Base-by-base conservation (phyloP, 1,140 invertebrate species). In the Vanessa atalanta region DNA sequence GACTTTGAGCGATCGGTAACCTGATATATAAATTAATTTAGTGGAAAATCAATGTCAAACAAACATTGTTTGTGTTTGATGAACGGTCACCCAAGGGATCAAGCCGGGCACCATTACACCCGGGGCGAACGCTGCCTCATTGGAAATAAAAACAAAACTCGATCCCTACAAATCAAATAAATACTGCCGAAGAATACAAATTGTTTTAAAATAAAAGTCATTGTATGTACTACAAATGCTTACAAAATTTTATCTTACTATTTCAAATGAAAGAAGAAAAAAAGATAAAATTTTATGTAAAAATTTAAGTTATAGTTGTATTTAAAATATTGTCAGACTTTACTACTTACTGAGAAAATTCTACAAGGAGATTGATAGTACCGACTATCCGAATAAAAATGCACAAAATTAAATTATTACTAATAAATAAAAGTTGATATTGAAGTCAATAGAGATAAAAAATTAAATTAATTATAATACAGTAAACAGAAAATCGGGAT, bases 11-110 rank as follows among this genome's bases (percentile, higher is more conserved):
- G 64, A 75, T 75, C 26, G 73, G 83, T 83, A 88, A 85, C 72
- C 79, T 83, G 85, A 88, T 87, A 79, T 81, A 80, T 83, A 90
- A 90, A 89, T 86, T 88, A 89, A 89, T 90, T 90, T 89, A 88
- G 82, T 81, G 80, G 87, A 88, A 90, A 88, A 90, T 88, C 87
- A 88, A 87, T 82, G 82, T 84, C 80, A 89, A 88, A 88, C 84
- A 90, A 53, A 69, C 65, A 70, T 74, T 87, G 86, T 90, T 89
- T 90, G 81, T 85, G 68, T 86, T 88, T 83, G 80, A 72, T 83
- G 70, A 82, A 79, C 83, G 84, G 81, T 79, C 83, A 86, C 86
- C 87, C 82, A 71, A 69, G 84, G 83, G 82, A 82, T 51, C 51
- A 16, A 47, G 61, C 31, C 57, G 53, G 63, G 67, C 20, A 23